These are phyloP conservation scores for Ophthalmolycus amberensis DNA, from an alignment of 2,113 vertebrate genomes.

Conservation along the genomic window DNA sequence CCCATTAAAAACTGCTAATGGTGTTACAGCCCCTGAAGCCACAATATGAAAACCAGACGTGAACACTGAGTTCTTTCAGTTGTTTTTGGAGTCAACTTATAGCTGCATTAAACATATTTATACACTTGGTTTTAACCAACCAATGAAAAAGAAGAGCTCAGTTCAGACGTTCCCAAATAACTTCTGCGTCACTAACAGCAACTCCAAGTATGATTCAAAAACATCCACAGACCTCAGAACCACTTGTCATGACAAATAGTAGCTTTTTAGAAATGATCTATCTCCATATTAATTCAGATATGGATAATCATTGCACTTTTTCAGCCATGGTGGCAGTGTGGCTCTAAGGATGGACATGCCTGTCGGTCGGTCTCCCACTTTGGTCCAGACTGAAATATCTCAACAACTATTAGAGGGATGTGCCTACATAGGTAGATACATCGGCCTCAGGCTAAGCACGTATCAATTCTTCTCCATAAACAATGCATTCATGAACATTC, in stretches of 20 bases:
- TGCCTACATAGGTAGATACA: neutral
- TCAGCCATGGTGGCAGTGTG: neutral
- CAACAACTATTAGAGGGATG: neutral
- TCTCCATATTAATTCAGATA: neutral
- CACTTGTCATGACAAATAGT: neutral
- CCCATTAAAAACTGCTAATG: neutral
- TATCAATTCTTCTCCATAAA: neutral
- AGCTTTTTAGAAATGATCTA: neutral
- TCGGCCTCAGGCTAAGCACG: neutral
- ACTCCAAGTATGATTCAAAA: neutral
- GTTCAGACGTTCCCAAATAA: neutral
- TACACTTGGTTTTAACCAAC: constrained; percentile 11
- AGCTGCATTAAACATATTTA: constrained; percentile 8
- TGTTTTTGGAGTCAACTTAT: constrained; percentile 3
- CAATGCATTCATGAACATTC: neutral
- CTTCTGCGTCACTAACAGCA: neutral
- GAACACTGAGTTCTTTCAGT: constrained; percentile 5
- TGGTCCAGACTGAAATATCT: neutral
- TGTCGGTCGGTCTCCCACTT: neutral
- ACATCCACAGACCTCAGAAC: neutral
- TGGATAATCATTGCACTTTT: neutral
- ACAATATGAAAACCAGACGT: constrained; percentile 34
- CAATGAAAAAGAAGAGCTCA: neutral
- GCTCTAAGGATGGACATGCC: neutral
- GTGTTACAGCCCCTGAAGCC: constrained; percentile 4